Percentiles rank a stretch among this genome's conserved stretches.
Conservation (phyloP, 2,113 vertebrate genomes). For the Chlorodrepanis virens region DNA sequence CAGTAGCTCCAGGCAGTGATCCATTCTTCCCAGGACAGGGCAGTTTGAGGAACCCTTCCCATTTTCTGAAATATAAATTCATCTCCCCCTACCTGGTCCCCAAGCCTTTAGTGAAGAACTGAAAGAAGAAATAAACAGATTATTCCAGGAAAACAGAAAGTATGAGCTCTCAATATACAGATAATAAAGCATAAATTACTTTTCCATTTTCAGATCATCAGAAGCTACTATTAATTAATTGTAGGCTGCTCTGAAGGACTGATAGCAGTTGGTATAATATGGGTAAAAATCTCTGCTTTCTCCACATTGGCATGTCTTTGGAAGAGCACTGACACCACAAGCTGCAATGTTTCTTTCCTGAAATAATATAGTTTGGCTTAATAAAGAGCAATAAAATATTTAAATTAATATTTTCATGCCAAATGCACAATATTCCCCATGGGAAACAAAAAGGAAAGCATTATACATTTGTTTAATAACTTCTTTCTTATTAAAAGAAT, state of each 20-base stretch:
- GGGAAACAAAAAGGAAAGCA: background rate
- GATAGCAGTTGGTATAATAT: background rate
- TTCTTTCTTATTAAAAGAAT: background rate
- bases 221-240: background rate
- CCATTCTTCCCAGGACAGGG: background rate
- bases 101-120: background rate
- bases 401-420: background rate
- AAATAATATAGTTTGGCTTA: background rate
- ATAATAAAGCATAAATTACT: background rate
- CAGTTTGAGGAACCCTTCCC: background rate
- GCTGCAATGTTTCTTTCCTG: background rate
- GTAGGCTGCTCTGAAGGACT: background rate
- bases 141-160: background rate
- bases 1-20: background rate
- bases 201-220: background rate
- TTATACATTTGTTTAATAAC: background rate
- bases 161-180: background rate
- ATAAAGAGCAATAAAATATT: background rate
- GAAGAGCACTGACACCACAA: background rate
- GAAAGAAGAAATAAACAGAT: background rate
- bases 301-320: background rate
- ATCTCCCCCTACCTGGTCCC: fast-evolving
- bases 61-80: background rate
- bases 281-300: background rate
- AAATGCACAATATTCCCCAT: background rate